Evolutionary conservation across 2,797 vertebrate species (phyloP), one percentile per base, ranked within the genome.

Genomic region (Iguana delicatissima): DNA sequence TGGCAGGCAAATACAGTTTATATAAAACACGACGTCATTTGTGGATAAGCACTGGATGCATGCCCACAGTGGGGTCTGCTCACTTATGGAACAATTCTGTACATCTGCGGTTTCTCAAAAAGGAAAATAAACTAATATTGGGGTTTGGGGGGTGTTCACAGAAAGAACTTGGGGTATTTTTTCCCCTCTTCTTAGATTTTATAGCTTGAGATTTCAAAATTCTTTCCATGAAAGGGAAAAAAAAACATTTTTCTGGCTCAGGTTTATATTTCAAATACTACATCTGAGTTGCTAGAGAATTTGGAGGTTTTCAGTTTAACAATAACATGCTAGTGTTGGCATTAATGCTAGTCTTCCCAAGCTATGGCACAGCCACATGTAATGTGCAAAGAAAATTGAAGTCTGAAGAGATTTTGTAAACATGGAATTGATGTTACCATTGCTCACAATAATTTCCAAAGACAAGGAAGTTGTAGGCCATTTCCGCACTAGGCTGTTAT

Each of bases 81-180:
- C 92, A 32, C 82, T 90, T 86, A 59, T 0, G 67, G 86, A 88
- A 91, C 92, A 94, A 90, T 92, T 91, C 94, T 90, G 91, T 94
- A 95, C 94, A 93, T 94, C 92, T 95, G 94, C 92, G 64, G 14
- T 92, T 93, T 85, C 90, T 95, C 88, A 89, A 29, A 85, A 96
- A 93, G 93, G 93, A 94, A 95, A 94, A 96, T 91, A 95, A 93
- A 90, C 91, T 72, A 80, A 89, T 93, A 81, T 1, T 94, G 90
- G 1, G 0, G 16, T 6, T 26, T 20, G 32, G 89, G 92, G 83
- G 73, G 76, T 5, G 91, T 91, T 89, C 86, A 91, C 89, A 93
- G 50, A 94, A 94, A 95, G 94, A 90, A 94, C 72, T 93, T 83
- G 91, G 84, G 89, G 92, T 86, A 91, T 94, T 95, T 95, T 92